Evolutionary conservation across 2,113 vertebrate species (phyloP).

Genomic region (Dromaius novaehollandiae): DNA sequence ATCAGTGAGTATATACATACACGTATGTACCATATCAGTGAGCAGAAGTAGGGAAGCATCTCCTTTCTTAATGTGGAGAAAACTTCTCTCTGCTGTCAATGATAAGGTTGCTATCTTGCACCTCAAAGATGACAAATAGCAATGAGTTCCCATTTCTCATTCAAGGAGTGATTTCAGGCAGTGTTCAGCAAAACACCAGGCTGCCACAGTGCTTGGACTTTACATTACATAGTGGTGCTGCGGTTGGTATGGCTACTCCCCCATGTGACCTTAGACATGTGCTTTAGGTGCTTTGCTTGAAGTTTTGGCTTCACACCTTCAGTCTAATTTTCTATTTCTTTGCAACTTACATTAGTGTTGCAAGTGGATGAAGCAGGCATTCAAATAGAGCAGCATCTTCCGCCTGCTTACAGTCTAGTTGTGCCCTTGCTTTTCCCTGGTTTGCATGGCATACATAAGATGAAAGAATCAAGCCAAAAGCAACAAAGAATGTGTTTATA

Average conservation of each 20-base stretch:
- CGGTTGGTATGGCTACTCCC: not conserved
- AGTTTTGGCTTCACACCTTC: not conserved
- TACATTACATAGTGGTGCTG: not conserved
- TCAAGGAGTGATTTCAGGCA: not conserved
- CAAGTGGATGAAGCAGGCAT: not conserved
- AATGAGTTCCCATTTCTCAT: not conserved
- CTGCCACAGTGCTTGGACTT: not conserved
- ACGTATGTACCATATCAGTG: fast-evolving
- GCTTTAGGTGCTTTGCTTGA: not conserved
- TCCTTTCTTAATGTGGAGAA: not conserved
- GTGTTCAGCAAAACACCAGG: not conserved
- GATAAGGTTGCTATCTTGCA: not conserved
- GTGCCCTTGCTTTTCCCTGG: not conserved
- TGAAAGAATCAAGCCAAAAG: not conserved
- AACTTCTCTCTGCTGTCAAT: not conserved
- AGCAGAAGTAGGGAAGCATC: not conserved
- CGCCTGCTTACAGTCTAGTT: not conserved
- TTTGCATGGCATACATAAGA: not conserved
- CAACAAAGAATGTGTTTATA: not conserved
- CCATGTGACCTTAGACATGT: not conserved
- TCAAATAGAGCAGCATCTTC: not conserved
- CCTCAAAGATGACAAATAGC: not conserved
- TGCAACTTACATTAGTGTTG: not conserved
- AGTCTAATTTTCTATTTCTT: not conserved
- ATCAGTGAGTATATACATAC: not conserved